Base-by-base conservation (phyloP, 2,888 invertebrate genomes). In the Malthinus seriepunctatus region DNA sequence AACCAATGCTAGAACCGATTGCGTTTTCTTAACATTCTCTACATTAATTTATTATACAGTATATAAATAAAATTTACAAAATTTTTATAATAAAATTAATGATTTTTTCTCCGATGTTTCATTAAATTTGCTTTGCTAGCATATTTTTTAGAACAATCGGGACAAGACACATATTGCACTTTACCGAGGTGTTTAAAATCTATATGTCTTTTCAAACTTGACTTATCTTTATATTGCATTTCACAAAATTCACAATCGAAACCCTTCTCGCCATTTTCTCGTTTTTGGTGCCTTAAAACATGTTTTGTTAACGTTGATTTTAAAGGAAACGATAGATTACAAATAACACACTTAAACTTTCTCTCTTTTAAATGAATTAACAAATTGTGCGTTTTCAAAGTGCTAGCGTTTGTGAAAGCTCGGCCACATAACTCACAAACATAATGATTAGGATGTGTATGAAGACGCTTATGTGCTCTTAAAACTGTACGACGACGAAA, bases 291-390 rank as follows among this genome's bases (percentile, higher is more conserved):
- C 9, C 70, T 57, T 15, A 56, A 46, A 6, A 71, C 53, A 56
- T 73, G 73, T 55, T 73, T 73, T 5, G 69, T 69, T 23, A 73
- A 65, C 39, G 71, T 71, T 2, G 68, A 64, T 48, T 72, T 72
- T 11, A 72, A 57, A 34, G 73, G 69, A 55, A 73, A 73, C 1
- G 64, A 65, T 45, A 68, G 61, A 11, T 66, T 63, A 57, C 73
- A 73, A 45, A 71, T 67, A 12, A 67, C 56, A 55, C 73, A 73
- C 39, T 62, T 59, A 49, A 67, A 72, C 10, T 73, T 71, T 3
- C 71, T 62, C 11, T 68, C 67, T 48, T 67, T 65, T 32, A 66
- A 60, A 53, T 73, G 73, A 11, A 71, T 60, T 15, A 73, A 56
- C 23, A 67, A 63, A 8, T 65, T 65, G 46, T 73, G 73, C 3